Percentiles rank a stretch among this genome's conserved stretches.
phyloP scores from a whole-genome alignment of 2,113 vertebrate genomes.

The Pteruthius melanotis region DNA sequence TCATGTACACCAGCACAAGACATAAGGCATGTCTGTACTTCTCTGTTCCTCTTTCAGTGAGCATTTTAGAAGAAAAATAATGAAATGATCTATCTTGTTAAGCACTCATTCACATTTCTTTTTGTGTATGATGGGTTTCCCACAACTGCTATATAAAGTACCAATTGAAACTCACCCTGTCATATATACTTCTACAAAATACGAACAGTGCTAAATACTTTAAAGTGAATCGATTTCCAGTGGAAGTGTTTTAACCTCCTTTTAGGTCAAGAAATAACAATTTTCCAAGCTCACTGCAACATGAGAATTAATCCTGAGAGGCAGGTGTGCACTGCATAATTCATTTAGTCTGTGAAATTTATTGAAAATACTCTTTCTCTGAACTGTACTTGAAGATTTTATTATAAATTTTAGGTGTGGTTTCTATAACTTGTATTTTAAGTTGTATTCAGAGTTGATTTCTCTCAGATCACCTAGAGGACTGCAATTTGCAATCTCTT shows the following conservation, averaged over 20 bases:
- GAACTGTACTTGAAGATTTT: not conserved
- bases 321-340: conserved; percentile 32
- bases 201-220: conserved; percentile 72
- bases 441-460: not conserved
- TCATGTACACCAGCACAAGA: not conserved
- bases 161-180: conserved; percentile 61
- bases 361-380: conserved; percentile 27
- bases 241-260: conserved; percentile 70
- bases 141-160: conserved; percentile 52
- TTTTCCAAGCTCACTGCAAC: conserved; percentile 66
- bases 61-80: conserved; percentile 40
- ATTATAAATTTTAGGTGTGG: conserved; percentile 15
- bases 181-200: conserved; percentile 65
- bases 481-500: conserved; percentile 11
- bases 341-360: conserved; percentile 48
- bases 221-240: conserved; percentile 70
- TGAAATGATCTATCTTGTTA: conserved; percentile 54
- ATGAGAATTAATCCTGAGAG: conserved; percentile 72
- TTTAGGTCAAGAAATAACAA: conserved; percentile 76
- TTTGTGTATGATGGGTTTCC: conserved; percentile 46
- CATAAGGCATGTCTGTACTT: not conserved
- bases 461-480: not conserved
- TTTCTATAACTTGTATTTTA: not conserved
- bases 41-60: not conserved
- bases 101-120: conserved; percentile 57